Percentiles rank a stretch among this genome's conserved stretches.
These are phyloP conservation scores for Boloria euphrosyne DNA, from an alignment of 2,888 invertebrate species.

Conservation along the genomic window DNA sequence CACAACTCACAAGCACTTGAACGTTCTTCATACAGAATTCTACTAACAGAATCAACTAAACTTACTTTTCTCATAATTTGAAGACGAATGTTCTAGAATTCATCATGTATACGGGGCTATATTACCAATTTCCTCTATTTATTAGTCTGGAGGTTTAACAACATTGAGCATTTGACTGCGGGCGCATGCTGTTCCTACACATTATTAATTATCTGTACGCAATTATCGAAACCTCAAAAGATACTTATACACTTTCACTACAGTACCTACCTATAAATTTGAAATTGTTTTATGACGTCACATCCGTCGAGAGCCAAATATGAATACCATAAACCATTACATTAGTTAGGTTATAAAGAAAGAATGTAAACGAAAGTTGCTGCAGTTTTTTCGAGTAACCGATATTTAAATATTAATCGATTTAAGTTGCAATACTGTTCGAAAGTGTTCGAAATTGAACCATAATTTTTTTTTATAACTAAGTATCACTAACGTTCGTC, in stretches of 20 bases:
- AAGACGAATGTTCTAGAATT: no score
- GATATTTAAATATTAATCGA: background rate
- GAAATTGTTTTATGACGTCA: background rate
- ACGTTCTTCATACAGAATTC: background rate
- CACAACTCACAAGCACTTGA: background rate
- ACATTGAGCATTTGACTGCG: constrained; percentile 18
- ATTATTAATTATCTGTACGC: constrained; percentile 16
- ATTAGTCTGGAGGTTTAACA: constrained; percentile 8
- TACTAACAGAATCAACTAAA: background rate
- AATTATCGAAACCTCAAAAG: constrained; percentile 8
- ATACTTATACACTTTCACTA: constrained; percentile 10
- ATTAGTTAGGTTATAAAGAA: constrained; percentile 2
- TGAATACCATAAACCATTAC: constrained; percentile 5
- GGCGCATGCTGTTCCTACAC: background rate
- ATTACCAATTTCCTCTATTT: constrained; percentile 18
- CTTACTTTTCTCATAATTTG: background rate
- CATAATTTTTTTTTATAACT: no score
- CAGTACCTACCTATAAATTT: background rate
- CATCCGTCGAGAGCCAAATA: constrained; percentile 1
- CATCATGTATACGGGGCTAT: constrained; percentile 11
- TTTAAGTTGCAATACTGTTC: no score
- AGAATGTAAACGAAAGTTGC: background rate
- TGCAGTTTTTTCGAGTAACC: background rate
- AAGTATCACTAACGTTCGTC: no score
- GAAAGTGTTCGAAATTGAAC: no score